Evolutionary conservation across 2,113 vertebrate species (phyloP).

Genomic region (Cavia porcellus): DNA sequence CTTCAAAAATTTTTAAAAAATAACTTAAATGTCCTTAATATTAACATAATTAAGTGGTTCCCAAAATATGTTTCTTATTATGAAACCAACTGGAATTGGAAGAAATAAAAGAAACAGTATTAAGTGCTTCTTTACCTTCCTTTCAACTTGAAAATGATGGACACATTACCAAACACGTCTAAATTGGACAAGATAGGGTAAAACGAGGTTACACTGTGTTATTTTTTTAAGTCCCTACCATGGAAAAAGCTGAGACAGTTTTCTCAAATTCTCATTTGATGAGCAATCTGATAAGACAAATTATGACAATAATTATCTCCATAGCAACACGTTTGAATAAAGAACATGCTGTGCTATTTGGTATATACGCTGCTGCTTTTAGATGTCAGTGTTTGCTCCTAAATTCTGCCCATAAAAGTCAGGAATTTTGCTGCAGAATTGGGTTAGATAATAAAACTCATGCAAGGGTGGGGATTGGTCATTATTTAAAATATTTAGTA

Average conservation of each 20-base stretch:
- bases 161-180: neutral
- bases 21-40: neutral
- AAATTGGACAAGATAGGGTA: neutral
- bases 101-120: neutral
- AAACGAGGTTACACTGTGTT: constrained; percentile 11
- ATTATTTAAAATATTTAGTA: constrained; percentile 35
- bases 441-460: neutral
- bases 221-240: neutral
- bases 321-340: constrained; percentile 57
- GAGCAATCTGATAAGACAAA: constrained; percentile 2
- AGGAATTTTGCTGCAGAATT: neutral
- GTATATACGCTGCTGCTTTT: neutral
- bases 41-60: neutral
- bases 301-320: constrained; percentile 47
- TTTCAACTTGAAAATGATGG: constrained; percentile 23
- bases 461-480: neutral
- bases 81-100: neutral
- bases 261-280: constrained; percentile 34
- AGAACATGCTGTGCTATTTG: neutral
- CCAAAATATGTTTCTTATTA: neutral
- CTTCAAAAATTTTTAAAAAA: neutral
- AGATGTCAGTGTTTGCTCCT: neutral
- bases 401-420: constrained; percentile 11
- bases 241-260: constrained; percentile 35
- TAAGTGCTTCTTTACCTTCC: neutral